Percentiles rank a stretch among this genome's conserved stretches.
Conservation (phyloP, 2,113 vertebrate species). For the Chascanopsetta lugubris region DNA sequence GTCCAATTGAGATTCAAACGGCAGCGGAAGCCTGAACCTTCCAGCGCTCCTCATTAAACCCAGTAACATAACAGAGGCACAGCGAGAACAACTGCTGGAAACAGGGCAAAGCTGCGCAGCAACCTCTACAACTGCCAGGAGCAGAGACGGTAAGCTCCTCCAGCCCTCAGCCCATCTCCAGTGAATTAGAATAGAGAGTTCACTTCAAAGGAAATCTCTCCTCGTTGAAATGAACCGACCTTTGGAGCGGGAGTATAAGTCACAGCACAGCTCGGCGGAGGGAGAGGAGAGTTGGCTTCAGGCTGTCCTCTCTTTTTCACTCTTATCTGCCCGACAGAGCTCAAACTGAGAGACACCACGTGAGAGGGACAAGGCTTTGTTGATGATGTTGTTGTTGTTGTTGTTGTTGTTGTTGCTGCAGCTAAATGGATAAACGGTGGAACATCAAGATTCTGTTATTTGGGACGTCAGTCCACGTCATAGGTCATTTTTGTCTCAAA, state of each 20-base stretch:
- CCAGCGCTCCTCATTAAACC: neutral
- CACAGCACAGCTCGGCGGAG: slow-evolving; percentile 18
- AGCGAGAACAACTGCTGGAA: neutral
- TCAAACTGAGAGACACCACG: slow-evolving; percentile 19
- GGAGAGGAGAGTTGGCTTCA: slow-evolving; percentile 9
- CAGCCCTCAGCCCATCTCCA: slow-evolving; percentile 2
- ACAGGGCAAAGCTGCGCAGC: neutral
- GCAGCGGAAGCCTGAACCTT: too few relatives aligned
- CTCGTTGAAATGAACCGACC: slow-evolving; percentile 47
- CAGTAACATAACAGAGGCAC: neutral
- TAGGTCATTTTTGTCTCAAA: slow-evolving; percentile 17
- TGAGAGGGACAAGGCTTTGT: neutral
- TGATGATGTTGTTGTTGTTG: too few relatives aligned
- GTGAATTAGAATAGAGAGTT: slow-evolving; percentile 45
- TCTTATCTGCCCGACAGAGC: slow-evolving; percentile 32
- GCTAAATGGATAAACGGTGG: neutral
- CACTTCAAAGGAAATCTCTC: slow-evolving; percentile 49
- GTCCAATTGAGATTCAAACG: too few relatives aligned
- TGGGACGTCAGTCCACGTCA: slow-evolving; percentile 4
- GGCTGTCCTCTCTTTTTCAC: slow-evolving; percentile 17
- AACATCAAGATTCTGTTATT: slow-evolving; percentile 3
- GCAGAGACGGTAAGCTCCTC: slow-evolving; percentile 18
- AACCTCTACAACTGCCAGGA: slow-evolving; percentile 5
- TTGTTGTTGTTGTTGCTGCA: slow-evolving; percentile 7
- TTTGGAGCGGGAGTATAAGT: slow-evolving; percentile 34